phyloP scores from a whole-genome alignment of 2,797 vertebrate species.

The Telmatherina bonti region DNA sequence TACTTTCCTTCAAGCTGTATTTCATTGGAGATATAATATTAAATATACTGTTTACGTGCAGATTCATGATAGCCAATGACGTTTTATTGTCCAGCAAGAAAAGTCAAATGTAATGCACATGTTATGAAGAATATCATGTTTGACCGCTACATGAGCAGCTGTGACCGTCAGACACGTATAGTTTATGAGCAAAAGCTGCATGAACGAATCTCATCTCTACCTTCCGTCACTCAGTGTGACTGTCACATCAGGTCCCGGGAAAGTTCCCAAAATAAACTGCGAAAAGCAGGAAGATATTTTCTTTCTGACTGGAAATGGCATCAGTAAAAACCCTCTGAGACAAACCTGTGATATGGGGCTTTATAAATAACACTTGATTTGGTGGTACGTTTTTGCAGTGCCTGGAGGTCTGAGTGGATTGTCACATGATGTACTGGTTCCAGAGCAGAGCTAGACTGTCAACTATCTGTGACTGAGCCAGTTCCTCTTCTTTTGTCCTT shows the following conservation, averaged over 20 bases:
- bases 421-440: neutral
- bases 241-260: slow-evolving; percentile 29
- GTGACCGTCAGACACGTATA: neutral
- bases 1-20: neutral
- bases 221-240: neutral
- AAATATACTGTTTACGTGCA: neutral
- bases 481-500: neutral
- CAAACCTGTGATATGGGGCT: slow-evolving; percentile 47
- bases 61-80: neutral
- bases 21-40: neutral
- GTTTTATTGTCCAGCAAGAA: neutral
- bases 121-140: neutral
- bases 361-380: slow-evolving; percentile 54
- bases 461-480: neutral
- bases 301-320: slow-evolving; percentile 49
- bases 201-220: slow-evolving; percentile 7
- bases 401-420: neutral
- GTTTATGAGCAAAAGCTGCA: slow-evolving; percentile 6
- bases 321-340: slow-evolving; percentile 55
- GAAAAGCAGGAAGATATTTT: slow-evolving; percentile 32
- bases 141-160: neutral
- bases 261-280: slow-evolving; percentile 39
- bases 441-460: neutral
- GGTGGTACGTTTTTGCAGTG: slow-evolving; percentile 23
- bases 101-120: neutral